Evolutionary conservation across 2,888 invertebrate genomes (phyloP), one percentile per base, ranked within the genome.

Genomic region (Tetrapedia diversipes): DNA sequence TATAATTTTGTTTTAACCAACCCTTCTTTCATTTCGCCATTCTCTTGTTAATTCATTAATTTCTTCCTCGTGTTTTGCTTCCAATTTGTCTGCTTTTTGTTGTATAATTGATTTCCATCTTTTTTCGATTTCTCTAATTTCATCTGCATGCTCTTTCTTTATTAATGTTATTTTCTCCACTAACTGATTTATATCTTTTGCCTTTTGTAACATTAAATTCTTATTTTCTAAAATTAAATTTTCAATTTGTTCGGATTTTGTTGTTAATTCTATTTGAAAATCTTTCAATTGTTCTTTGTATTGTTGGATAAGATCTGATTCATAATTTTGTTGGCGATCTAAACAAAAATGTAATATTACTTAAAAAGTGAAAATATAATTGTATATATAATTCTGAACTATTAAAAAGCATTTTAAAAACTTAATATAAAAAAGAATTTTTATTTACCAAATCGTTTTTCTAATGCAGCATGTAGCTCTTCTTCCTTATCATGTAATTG

Each of bases 11-110:
- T 43, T 45, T 47, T 19, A 75, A 81, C 85, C 82, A 75, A 92
- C 92, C 87, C 88, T 90, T 82, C 91, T 86, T 83, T 92, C 92
- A 51, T 87, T 89, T 60, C 88, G 87, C 92, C 92, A 92, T 77
- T 92, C 92, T 53, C 87, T 90, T 49, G 88, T 92, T 61, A 91
- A 84, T 81, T 89, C 90, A 61, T 82, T 86, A 41, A 91, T 77
- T 68, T 90, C 89, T 34, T 89, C 86, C 32, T 88, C 88, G 37
- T 91, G 89, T 70, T 89, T 89, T 4, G 77, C 80, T 73, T 89
- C 88, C 14, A 91, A 61, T 14, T 88, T 87, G 19, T 85, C 86
- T 16, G 81, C 86, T 79, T 86, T 90, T 32, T 89, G 88, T 37
- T 90, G 87, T 8, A 90, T 16, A 45, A 87, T 66, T 0, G 68